Base-by-base conservation (phyloP, 2,113 vertebrate genomes). In the Alaudala cheleensis region DNA sequence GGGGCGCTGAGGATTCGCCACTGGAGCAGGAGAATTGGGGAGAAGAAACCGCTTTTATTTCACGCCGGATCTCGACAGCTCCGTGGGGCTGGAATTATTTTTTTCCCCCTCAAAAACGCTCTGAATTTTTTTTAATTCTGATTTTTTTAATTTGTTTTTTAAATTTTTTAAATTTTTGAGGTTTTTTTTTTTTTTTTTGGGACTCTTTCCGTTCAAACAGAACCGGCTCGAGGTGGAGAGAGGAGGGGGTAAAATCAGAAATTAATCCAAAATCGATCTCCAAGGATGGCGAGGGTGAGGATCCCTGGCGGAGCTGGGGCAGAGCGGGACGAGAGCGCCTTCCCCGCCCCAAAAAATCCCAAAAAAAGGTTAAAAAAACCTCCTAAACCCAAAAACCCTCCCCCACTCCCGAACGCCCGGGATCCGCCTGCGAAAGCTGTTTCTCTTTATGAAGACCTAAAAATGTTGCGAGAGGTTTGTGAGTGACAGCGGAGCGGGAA, bases 381-480 rank as follows among this genome's bases (percentile, higher is more conserved):
- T 37, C 37, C 37, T 10, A 37, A 37, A 37, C 28, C 11, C 0
- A 9, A 67, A 87, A 65, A 5, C 4, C n/a, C 58, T 72, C 60
- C 90, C 83, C 83, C 95, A 45, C 29, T 61, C 42, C 83, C 20
- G 49, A 64, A 26, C 58, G 28, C 47, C 49, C 4, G 56, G 28
- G 58, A 82, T 88, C 78, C 79, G n/a, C 81, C 47, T n/a, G 69
- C 74, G 87, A 93, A 93, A 90, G 88, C 82, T 69, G 93, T 93
- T 95, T 90, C 93, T 94, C 94, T 94, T 90, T 96, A 96, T 91
- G 92, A 95, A 91, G 51, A 86, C 95, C 95, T 95, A 83, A 96
- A 96, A 96, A 97, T 90, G 92, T 93, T 86, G 91, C 97, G 88
- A 25, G 95, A 86, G 74, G 44, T 83, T 89, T 92, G 14, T 93